phyloP scores from a whole-genome alignment of 2,797 vertebrate genomes.

The Danionella dracula region DNA sequence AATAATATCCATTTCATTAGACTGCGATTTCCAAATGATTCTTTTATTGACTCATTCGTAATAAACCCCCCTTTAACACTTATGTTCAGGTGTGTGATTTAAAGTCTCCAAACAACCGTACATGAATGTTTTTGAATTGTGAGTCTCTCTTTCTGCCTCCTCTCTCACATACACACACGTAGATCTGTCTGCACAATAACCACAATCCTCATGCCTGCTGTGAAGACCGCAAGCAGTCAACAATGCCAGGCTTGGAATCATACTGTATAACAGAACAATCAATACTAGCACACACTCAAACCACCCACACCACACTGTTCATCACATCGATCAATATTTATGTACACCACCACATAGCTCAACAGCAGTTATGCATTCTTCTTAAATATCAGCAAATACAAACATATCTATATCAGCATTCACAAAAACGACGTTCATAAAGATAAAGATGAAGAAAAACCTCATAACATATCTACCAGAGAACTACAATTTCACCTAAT shows the following conservation, averaged over 20 bases:
- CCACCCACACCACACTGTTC: conserved; percentile 26
- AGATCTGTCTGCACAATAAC: conserved; percentile 32
- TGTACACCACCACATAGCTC: conserved; percentile 30
- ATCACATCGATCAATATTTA: conserved; percentile 34
- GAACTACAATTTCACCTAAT: no score
- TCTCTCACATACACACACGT: no score
- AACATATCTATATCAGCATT: neutral
- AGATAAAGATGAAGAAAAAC: no score
- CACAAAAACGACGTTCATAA: neutral
- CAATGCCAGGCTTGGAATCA: conserved; percentile 33
- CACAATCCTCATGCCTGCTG: conserved; percentile 52
- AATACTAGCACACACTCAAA: conserved; percentile 32
- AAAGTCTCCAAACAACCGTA: no score
- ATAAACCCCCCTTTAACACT: no score
- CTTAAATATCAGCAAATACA: neutral
- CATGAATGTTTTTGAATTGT: no score
- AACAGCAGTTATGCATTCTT: conserved; percentile 4
- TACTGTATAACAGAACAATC: conserved; percentile 34
- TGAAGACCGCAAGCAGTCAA: conserved; percentile 44
- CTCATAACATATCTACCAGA: no score
- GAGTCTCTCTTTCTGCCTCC: no score
- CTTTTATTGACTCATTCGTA: no score
- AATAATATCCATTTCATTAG: no score
- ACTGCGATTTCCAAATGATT: no score
- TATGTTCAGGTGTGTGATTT: no score